Percentiles rank a stretch among this genome's conserved stretches.
These are phyloP conservation scores for Agriotes lineatus DNA, from an alignment of 2,888 invertebrate genomes.

Conservation along the genomic window DNA sequence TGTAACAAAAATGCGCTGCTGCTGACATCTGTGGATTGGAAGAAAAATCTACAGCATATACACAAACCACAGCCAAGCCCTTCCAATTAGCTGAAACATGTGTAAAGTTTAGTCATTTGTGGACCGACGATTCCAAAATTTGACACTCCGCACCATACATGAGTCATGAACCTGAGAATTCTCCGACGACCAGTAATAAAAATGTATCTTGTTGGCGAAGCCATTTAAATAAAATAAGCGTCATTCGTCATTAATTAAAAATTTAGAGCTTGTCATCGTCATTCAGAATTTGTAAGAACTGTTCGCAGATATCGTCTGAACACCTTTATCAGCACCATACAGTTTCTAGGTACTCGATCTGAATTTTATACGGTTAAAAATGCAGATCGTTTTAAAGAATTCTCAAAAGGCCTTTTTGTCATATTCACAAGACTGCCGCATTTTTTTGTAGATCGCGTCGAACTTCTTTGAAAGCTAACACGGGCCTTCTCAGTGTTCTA, in stretches of 20 bases:
- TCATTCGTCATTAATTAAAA: not conserved
- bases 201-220: not conserved
- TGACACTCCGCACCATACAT: not conserved
- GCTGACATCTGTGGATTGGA: no score
- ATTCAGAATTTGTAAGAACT: conserved; percentile 1
- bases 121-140: not conserved
- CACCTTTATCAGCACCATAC: not conserved
- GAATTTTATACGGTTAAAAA: not conserved
- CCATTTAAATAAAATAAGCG: not conserved
- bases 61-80: no score
- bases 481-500: no score
- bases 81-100: no score
- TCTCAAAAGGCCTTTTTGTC: not conserved
- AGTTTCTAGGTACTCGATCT: not conserved
- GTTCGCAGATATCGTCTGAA: not conserved
- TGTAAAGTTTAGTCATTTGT: no score
- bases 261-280: not conserved
- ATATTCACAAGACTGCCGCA: not conserved
- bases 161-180: not conserved
- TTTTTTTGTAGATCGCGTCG: not conserved
- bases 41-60: no score
- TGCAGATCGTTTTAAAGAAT: not conserved
- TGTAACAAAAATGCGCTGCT: no score
- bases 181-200: not conserved
- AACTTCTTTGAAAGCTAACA: no score